Evolutionary conservation across 1,140 invertebrate genomes (phyloP).

Genomic region (Pomacea maculata): DNA sequence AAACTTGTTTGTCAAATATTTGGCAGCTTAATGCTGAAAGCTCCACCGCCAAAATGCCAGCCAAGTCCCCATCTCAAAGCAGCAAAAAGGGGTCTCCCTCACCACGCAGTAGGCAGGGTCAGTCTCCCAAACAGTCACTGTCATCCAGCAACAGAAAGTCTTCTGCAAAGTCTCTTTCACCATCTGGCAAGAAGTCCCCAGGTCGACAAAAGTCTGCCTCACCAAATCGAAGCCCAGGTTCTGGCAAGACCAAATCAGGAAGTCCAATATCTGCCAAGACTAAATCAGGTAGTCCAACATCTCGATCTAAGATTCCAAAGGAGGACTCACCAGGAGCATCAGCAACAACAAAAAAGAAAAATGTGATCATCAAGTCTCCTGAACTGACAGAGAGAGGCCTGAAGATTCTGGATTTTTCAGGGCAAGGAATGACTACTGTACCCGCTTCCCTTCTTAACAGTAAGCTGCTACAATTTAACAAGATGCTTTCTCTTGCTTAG

Average conservation of each 20-base stretch:
- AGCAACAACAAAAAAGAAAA: slow-evolving; percentile 30
- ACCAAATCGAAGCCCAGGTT: slow-evolving; percentile 2
- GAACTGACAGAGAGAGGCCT: slow-evolving; percentile 41
- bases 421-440: slow-evolving; percentile 54
- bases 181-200: not conserved
- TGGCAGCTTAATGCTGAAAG: not conserved
- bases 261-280: not conserved
- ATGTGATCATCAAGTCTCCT: slow-evolving; percentile 26
- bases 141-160: not conserved
- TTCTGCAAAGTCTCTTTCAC: not conserved
- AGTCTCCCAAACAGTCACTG: slow-evolving; percentile 8
- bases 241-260: slow-evolving; percentile 4
- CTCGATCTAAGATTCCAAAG: not conserved
- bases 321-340: slow-evolving; percentile 1
- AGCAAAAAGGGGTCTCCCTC: slow-evolving; percentile 9
- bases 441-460: slow-evolving; percentile 36
- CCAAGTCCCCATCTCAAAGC: slow-evolving; percentile 12
- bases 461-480: not conserved
- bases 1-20: too few relatives aligned
- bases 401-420: slow-evolving; percentile 48
- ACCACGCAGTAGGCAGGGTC: not conserved
- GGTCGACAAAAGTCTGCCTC: slow-evolving; percentile 14
- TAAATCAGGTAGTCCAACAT: too few relatives aligned
- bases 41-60: slow-evolving; percentile 13
- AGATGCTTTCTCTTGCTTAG: too few relatives aligned